These are phyloP conservation scores for Zoanthus solanderi DNA, from an alignment of 92 coral and sea anemone genomes.

Conservation along the genomic window DNA sequence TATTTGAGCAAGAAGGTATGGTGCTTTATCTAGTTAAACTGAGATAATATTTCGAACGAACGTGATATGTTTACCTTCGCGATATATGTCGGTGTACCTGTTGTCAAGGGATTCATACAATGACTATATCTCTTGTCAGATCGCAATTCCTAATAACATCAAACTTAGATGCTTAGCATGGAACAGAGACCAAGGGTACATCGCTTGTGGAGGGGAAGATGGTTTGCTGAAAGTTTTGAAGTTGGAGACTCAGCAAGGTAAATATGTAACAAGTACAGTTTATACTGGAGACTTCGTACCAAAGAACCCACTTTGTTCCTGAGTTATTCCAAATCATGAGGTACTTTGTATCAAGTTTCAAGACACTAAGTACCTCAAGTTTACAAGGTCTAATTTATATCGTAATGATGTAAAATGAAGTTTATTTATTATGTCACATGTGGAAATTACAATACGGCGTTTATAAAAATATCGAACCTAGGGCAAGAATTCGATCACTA, in stretches of 20 bases:
- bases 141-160: conserved; percentile 97
- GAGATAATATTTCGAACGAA: background rate
- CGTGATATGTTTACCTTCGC: conserved; percentile 33
- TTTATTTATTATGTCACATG: too few relatives aligned
- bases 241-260: conserved; percentile 94
- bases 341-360: too few relatives aligned
- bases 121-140: conserved; percentile 58
- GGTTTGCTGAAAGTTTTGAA: conserved; percentile 93
- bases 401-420: too few relatives aligned
- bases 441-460: too few relatives aligned
- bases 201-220: conserved; percentile 98
- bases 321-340: too few relatives aligned
- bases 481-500: too few relatives aligned
- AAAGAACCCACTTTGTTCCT: background rate
- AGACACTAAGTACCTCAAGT: too few relatives aligned
- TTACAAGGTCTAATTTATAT: too few relatives aligned
- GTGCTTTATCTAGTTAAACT: background rate
- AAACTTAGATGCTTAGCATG: conserved; percentile 90
- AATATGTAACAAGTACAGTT: background rate
- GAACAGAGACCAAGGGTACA: conserved; percentile 96
- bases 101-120: conserved; percentile 34
- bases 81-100: conserved; percentile 25
- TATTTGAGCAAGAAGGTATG: conserved; percentile 97
- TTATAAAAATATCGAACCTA: too few relatives aligned
- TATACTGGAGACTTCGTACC: background rate